These are phyloP conservation scores for Charanyca ferruginea DNA, from an alignment of 2,888 invertebrate species.

Conservation along the genomic window DNA sequence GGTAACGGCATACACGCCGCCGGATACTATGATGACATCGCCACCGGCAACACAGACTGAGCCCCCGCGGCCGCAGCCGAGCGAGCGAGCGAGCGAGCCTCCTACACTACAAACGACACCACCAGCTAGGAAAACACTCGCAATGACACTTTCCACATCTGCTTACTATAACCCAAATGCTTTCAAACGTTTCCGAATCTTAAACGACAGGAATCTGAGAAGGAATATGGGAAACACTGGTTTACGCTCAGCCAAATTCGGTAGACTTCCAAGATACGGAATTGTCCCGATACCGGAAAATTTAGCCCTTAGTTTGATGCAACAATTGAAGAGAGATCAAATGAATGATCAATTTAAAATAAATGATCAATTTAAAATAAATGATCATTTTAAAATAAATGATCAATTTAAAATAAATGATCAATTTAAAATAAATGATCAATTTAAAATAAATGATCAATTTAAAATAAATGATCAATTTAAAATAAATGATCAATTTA, in stretches of 20 bases:
- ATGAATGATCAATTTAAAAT: conserved; percentile 19
- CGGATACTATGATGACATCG: background rate
- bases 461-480: conserved; percentile 20
- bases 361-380: conserved; percentile 21
- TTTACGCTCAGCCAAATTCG: conserved; percentile 9
- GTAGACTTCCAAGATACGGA: conserved; percentile 49
- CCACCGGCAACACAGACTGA: background rate
- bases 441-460: conserved; percentile 19
- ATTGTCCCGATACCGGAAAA: conserved; percentile 64
- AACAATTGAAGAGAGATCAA: conserved; percentile 38
- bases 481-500: conserved; percentile 16
- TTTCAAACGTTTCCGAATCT: conserved; percentile 35
- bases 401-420: conserved; percentile 18
- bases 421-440: conserved; percentile 19
- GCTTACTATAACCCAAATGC: background rate
- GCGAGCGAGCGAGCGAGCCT: background rate
- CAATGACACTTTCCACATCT: conserved; percentile 11
- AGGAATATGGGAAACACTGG: conserved; percentile 28
- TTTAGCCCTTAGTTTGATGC: conserved; percentile 54
- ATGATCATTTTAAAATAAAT: conserved; percentile 20
- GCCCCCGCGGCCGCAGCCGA: background rate
- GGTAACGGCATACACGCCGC: background rate
- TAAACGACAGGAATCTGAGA: conserved; percentile 24
- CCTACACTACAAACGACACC: background rate
- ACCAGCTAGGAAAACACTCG: background rate